These are phyloP conservation scores for Tachycineta bicolor DNA, from an alignment of 2,113 vertebrate species.

Conservation along the genomic window DNA sequence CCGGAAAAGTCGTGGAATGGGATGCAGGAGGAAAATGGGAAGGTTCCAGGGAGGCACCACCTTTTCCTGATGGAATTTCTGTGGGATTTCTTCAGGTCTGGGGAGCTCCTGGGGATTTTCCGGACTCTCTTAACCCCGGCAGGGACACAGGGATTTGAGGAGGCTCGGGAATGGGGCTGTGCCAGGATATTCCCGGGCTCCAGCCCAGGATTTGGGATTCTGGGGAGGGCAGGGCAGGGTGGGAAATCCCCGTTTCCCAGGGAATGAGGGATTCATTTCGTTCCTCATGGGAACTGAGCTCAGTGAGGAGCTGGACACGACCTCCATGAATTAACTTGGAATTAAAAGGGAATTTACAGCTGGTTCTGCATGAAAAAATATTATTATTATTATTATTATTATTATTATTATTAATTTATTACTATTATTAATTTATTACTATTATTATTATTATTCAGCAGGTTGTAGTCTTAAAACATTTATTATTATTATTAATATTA, in stretches of 20 bases:
- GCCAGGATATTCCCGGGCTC: neutral
- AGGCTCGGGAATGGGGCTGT: neutral
- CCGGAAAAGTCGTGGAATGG: too few species aligned
- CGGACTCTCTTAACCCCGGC: neutral
- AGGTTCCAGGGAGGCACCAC: too few species aligned
- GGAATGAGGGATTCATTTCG: neutral
- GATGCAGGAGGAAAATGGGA: too few species aligned
- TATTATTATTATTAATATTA: too few species aligned
- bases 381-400: neutral
- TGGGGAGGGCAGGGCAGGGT: neutral
- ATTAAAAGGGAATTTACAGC: neutral
- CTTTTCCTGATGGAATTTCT: neutral
- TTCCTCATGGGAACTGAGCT: too few species aligned
- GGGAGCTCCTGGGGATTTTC: neutral
- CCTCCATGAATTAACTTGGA: neutral
- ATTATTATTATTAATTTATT: neutral
- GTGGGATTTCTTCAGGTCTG: neutral
- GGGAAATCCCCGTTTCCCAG: neutral
- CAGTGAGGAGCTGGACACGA: neutral
- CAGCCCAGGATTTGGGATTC: rapidly evolving
- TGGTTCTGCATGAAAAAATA: neutral
- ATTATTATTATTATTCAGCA: neutral
- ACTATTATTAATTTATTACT: too few species aligned
- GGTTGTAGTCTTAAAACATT: neutral
- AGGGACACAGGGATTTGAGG: too few species aligned